phyloP scores from a whole-genome alignment of 2,797 vertebrate species.

The Myripristis murdjan region DNA sequence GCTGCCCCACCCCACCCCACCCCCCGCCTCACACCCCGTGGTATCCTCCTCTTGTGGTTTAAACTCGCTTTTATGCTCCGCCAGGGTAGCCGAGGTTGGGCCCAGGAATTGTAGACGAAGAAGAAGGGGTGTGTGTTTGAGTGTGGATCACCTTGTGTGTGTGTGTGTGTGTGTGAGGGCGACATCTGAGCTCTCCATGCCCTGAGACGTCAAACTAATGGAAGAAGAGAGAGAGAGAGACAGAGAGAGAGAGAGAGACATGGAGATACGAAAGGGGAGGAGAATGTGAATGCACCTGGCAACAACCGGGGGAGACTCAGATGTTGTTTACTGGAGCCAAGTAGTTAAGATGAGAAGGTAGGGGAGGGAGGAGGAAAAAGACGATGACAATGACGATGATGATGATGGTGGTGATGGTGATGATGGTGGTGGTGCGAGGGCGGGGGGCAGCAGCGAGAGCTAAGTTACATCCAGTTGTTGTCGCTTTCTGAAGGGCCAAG shows the following conservation, averaged over 20 bases:
- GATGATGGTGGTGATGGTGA: not conserved
- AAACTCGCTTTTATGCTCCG: constrained; percentile 70
- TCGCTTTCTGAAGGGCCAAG: too few species aligned
- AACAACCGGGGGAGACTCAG: constrained; percentile 6
- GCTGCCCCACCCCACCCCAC: too few species aligned
- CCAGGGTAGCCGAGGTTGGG: constrained; percentile 63
- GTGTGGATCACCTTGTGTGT: constrained; percentile 4
- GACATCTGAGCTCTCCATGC: constrained; percentile 56
- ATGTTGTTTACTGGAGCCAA: constrained; percentile 19
- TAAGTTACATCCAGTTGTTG: too few species aligned
- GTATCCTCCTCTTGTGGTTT: constrained; percentile 71
- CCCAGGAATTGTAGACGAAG: constrained; percentile 46
- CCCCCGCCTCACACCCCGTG: too few species aligned
- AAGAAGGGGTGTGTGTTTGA: constrained; percentile 16
- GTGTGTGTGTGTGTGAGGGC: constrained; percentile 33
- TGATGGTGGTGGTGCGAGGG: not conserved
- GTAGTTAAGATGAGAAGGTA: not conserved
- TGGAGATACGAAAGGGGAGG: constrained; percentile 15
- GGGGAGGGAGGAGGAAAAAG: too few species aligned
- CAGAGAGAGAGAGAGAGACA: constrained; percentile 33
- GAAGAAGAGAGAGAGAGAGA: constrained; percentile 52
- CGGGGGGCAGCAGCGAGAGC: too few species aligned
- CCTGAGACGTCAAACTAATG: constrained; percentile 71
- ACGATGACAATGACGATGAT: too few species aligned
- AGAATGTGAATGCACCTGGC: constrained; percentile 49